A percentile compares a stretch with the other conserved stretches of the same genome.
phyloP scores from a whole-genome alignment of 2,888 invertebrate genomes.

The Aphrophora alni region DNA sequence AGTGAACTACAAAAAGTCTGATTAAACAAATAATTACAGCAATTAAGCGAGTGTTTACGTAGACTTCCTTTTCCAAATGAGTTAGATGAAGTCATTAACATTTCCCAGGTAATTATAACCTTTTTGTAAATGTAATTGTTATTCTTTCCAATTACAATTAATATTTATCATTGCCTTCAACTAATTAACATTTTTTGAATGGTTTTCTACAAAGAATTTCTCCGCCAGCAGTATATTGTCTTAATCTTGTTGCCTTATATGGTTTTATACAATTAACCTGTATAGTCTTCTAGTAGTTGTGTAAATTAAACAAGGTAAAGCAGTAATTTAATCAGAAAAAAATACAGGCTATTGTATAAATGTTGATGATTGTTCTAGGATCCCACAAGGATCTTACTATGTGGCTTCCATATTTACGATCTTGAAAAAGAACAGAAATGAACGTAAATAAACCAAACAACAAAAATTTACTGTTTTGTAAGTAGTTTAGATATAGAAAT shows the following conservation, averaged over 20 bases:
- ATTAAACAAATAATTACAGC: neutral
- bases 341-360: too few relatives aligned
- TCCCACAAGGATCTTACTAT: too few relatives aligned
- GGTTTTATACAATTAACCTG: neutral
- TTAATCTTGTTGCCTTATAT: neutral
- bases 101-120: neutral
- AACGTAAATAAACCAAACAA: too few relatives aligned
- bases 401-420: too few relatives aligned
- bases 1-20: neutral
- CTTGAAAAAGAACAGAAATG: too few relatives aligned
- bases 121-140: neutral
- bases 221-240: neutral
- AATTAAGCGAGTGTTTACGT: neutral
- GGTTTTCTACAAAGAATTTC: neutral
- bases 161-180: neutral
- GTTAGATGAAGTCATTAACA: neutral
- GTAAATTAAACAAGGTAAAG: too few relatives aligned
- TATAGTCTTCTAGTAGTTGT: neutral
- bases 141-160: neutral
- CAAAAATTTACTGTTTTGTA: too few relatives aligned
- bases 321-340: too few relatives aligned
- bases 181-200: neutral
- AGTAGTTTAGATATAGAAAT: too few relatives aligned
- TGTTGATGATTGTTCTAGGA: too few relatives aligned
- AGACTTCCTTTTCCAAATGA: neutral